These are phyloP conservation scores for Alauda arvensis DNA, from an alignment of 2,797 vertebrate species.

Conservation along the genomic window DNA sequence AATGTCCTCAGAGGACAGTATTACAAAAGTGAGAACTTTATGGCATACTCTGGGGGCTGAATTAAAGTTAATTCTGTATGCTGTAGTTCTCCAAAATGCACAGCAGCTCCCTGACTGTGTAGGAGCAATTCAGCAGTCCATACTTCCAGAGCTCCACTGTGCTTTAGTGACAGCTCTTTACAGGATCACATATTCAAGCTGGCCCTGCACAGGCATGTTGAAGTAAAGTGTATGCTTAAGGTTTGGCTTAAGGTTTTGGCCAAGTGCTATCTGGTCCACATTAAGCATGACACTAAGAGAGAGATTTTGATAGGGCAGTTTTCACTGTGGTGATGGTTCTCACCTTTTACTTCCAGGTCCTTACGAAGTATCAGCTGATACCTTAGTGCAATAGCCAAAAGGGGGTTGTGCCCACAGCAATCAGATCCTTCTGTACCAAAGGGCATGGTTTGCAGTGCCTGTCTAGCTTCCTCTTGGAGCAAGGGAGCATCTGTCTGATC, in stretches of 20 bases:
- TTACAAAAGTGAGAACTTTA: background rate
- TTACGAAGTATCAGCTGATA: background rate
- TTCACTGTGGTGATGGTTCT: background rate
- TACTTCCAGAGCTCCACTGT: background rate
- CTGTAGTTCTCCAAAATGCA: constrained; percentile 13
- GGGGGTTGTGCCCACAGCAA: fast-evolving
- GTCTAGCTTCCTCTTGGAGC: background rate
- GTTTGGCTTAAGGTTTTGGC: background rate
- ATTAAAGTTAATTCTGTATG: constrained; percentile 32
- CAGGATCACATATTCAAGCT: background rate
- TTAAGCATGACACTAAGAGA: background rate
- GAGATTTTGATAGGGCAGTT: background rate
- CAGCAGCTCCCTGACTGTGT: background rate
- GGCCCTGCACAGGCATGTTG: background rate
- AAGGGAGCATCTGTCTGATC: background rate
- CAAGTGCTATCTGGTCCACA: background rate
- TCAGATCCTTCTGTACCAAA: background rate
- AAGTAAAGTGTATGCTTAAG: background rate
- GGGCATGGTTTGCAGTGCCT: background rate
- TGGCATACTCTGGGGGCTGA: background rate
- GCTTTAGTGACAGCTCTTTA: background rate
- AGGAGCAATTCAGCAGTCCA: background rate
- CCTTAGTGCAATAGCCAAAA: background rate
- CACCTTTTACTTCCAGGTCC: background rate
- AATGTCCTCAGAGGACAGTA: background rate